phyloP scores from a whole-genome alignment of 2,797 vertebrate species.

The Rhynchotus rufescens region DNA sequence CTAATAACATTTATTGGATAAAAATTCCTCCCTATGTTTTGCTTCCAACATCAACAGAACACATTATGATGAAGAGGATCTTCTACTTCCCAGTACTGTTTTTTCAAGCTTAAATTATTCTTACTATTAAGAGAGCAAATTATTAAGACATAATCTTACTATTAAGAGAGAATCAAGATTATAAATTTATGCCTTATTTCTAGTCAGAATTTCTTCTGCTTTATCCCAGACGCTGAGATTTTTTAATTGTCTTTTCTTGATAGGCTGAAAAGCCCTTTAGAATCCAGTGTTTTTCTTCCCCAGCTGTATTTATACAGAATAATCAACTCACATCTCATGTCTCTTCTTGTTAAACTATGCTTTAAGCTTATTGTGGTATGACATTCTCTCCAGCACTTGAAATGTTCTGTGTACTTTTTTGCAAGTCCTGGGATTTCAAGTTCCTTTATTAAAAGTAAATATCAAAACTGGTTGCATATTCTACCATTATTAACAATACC shows the following conservation, averaged over 20 bases:
- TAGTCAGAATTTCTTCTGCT: background rate
- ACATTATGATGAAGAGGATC: background rate
- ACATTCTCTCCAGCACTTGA: background rate
- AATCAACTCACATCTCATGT: background rate
- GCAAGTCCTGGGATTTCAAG: background rate
- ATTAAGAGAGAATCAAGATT: background rate
- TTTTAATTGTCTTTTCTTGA: background rate
- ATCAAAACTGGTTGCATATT: background rate
- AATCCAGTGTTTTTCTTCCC: background rate
- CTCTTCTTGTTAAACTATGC: background rate
- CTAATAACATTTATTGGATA: background rate
- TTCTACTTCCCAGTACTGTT: background rate
- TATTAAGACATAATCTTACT: background rate
- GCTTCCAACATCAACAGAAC: background rate
- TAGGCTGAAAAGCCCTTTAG: background rate
- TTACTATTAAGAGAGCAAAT: background rate
- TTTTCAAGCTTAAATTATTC: background rate
- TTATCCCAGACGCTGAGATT: background rate
- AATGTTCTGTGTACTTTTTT: background rate
- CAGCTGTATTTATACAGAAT: background rate
- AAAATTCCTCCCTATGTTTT: background rate
- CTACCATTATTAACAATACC: background rate
- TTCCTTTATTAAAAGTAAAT: background rate
- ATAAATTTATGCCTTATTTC: background rate
- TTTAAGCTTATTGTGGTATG: background rate